These are phyloP conservation scores for Chionodraco myersi DNA, from an alignment of 2,113 vertebrate species.

Conservation along the genomic window DNA sequence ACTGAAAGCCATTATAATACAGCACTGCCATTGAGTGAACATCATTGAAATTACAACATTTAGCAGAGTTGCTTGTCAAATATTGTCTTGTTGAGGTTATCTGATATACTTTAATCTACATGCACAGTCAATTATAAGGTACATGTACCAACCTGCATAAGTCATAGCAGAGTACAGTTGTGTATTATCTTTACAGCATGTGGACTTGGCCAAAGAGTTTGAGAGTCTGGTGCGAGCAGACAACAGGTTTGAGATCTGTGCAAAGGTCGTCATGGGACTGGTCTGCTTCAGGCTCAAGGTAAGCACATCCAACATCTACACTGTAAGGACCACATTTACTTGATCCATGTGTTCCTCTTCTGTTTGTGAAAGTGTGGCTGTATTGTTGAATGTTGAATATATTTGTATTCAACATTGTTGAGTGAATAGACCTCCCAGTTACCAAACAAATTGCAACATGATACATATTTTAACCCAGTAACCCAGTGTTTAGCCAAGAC, in stretches of 20 bases:
- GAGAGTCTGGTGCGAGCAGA: constrained; percentile 89
- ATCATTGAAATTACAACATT: not conserved
- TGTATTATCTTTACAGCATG: constrained; percentile 83
- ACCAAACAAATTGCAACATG: not conserved
- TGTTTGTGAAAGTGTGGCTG: not conserved
- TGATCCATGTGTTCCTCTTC: not conserved
- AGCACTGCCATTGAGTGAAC: constrained; percentile 59
- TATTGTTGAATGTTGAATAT: not conserved
- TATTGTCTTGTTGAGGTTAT: too few relatives aligned
- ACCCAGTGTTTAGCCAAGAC: not conserved
- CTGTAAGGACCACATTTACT: not conserved
- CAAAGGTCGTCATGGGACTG: constrained; percentile 91
- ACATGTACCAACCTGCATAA: not conserved
- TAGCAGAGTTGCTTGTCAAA: not conserved
- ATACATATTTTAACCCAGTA: not conserved
- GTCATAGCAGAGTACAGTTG: not conserved
- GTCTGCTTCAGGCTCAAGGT: constrained; percentile 99
- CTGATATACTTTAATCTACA: not conserved
- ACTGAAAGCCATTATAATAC: not conserved
- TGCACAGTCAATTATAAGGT: not conserved
- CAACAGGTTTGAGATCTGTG: constrained; percentile 92
- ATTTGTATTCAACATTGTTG: not conserved
- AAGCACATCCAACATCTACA: constrained; percentile 23
- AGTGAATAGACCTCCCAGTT: not conserved
- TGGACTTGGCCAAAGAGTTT: constrained; percentile 91